Evolutionary conservation across 1,140 invertebrate species (phyloP), one percentile per base, ranked within the genome.

Genomic region (Drosophila melanica): DNA sequence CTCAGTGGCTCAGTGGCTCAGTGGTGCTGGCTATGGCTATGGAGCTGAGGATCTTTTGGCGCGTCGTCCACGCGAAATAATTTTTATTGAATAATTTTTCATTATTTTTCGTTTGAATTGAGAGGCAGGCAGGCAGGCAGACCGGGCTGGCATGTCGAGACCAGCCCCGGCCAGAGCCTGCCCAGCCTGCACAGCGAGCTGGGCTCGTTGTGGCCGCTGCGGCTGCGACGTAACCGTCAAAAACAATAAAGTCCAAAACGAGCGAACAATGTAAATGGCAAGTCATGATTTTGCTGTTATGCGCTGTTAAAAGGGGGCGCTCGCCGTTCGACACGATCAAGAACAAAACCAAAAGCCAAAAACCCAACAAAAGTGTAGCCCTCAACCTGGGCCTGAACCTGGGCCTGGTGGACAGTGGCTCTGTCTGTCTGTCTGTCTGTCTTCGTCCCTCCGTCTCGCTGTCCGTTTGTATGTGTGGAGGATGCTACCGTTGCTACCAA

Each of bases 11-110:
- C 27, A 7, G 27, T 27, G 20, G 51, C 4, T 18, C 12, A 23
- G 5, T 33, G 45, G 23, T 9, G 60, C 37, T 44, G 14, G 33
- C 33, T 18, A n/a, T n/a, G n/a, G 9, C 9, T 10, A n/a, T 14
- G 30, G 7, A 45, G 45, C 41, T 47, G 55, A 54, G 50, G 39
- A 67, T 55, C 72, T 75, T 57, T 70, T 66, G 71, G 65, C 59
- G 59, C 73, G 35, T 71, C 67, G 67, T 63, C 66, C 69, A 73
- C 45, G 75, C 79, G 77, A 90, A 91, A 91, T 91, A 90, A 91
- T 90, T 90, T 90, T 91, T 91, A 91, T 91, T 91, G 90, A 91
- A 91, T 91, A 91, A 91, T 91, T 91, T 91, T 90, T 91, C 90
- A 91, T 91, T 91, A 90, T 87, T 90, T 91, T 90, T 87, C 84